These are phyloP conservation scores for Anthopleura xanthogrammica DNA, from an alignment of 92 coral and sea anemone genomes.

Conservation along the genomic window DNA sequence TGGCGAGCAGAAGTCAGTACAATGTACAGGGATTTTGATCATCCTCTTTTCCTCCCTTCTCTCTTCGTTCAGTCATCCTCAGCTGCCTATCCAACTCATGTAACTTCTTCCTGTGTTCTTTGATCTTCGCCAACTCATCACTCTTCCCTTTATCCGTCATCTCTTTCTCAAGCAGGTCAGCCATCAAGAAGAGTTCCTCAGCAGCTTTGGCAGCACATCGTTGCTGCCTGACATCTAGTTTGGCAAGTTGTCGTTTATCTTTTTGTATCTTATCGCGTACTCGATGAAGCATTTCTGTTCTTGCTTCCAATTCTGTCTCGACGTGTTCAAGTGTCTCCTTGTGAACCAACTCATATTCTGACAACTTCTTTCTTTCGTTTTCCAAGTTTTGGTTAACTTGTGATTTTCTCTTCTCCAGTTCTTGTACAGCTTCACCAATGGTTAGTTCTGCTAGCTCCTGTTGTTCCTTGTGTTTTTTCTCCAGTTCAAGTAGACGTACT, in stretches of 20 bases:
- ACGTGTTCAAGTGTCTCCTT: slow-evolving; percentile 94
- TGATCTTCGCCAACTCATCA: slow-evolving; percentile 90
- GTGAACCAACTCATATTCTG: slow-evolving; percentile 89
- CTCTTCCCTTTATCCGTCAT: slow-evolving; percentile 94
- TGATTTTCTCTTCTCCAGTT: slow-evolving; percentile 83
- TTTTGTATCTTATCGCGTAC: slow-evolving; percentile 93
- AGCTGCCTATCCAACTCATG: slow-evolving; percentile 95
- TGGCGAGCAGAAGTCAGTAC: slow-evolving; percentile 49
- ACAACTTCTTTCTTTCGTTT: slow-evolving; percentile 76
- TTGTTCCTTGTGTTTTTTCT: slow-evolving; percentile 96
- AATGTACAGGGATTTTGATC: slow-evolving; percentile 77
- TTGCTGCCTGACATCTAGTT: slow-evolving; percentile 94
- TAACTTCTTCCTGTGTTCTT: slow-evolving; percentile 87
- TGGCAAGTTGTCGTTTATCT: slow-evolving; percentile 89
- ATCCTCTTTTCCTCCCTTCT: slow-evolving; percentile 77
- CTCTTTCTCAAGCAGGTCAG: slow-evolving; percentile 93
- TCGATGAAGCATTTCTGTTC: slow-evolving; percentile 90
- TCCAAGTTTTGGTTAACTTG: slow-evolving; percentile 82
- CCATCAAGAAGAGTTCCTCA: slow-evolving; percentile 95
- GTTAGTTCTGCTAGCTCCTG: slow-evolving; percentile 95
- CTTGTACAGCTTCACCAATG: slow-evolving; percentile 94
- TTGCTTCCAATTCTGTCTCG: slow-evolving; percentile 82
- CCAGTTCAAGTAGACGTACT: slow-evolving; percentile 92
- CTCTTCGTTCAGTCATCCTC: slow-evolving; percentile 84
- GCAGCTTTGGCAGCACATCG: slow-evolving; percentile 96